These are phyloP conservation scores for Rutilus rutilus DNA, from an alignment of 2,113 vertebrate species.

Conservation along the genomic window DNA sequence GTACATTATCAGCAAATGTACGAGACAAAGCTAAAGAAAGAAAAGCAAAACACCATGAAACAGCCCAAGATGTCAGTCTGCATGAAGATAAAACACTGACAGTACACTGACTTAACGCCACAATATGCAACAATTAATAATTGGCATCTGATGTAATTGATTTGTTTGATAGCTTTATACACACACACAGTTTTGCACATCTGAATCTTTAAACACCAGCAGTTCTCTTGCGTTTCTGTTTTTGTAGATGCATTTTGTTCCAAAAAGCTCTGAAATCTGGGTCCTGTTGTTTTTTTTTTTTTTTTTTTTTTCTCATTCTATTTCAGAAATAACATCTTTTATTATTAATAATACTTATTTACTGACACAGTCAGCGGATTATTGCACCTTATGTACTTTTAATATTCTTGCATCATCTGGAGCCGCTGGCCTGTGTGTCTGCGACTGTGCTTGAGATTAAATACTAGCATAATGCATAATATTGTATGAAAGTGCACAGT, in stretches of 20 bases:
- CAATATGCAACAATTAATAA: not conserved
- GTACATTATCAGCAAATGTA: not conserved
- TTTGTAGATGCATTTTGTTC: constrained; percentile 4
- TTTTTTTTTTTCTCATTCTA: not conserved
- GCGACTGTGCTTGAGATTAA: too few relatives aligned
- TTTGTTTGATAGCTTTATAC: not conserved
- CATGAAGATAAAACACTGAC: not conserved
- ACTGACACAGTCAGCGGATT: not conserved
- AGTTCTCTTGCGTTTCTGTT: constrained; percentile 2
- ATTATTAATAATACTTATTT: constrained; percentile 18
- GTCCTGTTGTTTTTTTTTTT: not conserved
- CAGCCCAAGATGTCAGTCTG: not conserved
- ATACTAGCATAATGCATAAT: too few relatives aligned
- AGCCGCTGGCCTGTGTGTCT: not conserved
- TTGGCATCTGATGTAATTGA: not conserved
- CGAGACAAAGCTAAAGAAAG: not conserved
- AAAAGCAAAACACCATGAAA: not conserved
- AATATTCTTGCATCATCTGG: not conserved
- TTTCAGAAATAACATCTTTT: constrained; percentile 12
- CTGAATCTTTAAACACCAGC: not conserved
- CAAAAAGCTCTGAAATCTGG: not conserved
- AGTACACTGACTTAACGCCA: not conserved
- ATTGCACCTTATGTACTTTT: not conserved
- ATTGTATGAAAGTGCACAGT: too few relatives aligned
- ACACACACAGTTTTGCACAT: not conserved